Conservation (phyloP, 2,888 invertebrate species). For the Petrophora chlorosata region DNA sequence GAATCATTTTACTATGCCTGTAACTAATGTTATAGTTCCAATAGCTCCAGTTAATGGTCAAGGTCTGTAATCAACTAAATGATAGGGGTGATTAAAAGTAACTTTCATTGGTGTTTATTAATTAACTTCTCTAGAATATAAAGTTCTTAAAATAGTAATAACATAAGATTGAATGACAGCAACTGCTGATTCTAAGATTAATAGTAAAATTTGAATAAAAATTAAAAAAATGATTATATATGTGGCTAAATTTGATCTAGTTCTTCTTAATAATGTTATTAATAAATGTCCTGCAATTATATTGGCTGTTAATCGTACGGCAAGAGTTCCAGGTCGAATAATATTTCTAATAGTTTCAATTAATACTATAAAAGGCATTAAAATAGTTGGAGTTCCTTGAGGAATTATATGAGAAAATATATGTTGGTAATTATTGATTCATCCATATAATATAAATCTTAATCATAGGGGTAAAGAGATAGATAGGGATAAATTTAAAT, state of each 20-base stretch:
- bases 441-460: slow-evolving; percentile 68
- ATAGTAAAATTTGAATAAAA: slow-evolving; percentile 75
- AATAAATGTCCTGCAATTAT: slow-evolving; percentile 90
- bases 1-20: slow-evolving; percentile 86
- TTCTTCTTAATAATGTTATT: slow-evolving; percentile 83
- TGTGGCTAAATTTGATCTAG: slow-evolving; percentile 47
- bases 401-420: slow-evolving; percentile 88
- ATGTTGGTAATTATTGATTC: slow-evolving; percentile 81
- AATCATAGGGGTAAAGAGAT: slow-evolving; percentile 86
- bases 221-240: slow-evolving; percentile 64
- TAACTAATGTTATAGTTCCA: slow-evolving; percentile 81
- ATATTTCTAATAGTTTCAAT: slow-evolving; percentile 90
- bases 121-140: slow-evolving; percentile 87
- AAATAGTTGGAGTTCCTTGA: slow-evolving; percentile 84
- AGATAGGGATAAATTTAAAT: slow-evolving; percentile 83
- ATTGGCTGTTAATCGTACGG: slow-evolving; percentile 89
- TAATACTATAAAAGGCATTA: slow-evolving; percentile 89
- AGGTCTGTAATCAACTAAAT: slow-evolving; percentile 86
- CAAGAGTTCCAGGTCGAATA: slow-evolving; percentile 87
- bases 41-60: slow-evolving; percentile 86
- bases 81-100: slow-evolving; percentile 84
- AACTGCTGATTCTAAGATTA: slow-evolving; percentile 85
- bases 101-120: slow-evolving; percentile 73
- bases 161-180: slow-evolving; percentile 87
- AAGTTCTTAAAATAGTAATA: slow-evolving; percentile 85